Evolutionary conservation across 2,888 invertebrate species (phyloP).

Genomic region (Cheilosia scutellata): DNA sequence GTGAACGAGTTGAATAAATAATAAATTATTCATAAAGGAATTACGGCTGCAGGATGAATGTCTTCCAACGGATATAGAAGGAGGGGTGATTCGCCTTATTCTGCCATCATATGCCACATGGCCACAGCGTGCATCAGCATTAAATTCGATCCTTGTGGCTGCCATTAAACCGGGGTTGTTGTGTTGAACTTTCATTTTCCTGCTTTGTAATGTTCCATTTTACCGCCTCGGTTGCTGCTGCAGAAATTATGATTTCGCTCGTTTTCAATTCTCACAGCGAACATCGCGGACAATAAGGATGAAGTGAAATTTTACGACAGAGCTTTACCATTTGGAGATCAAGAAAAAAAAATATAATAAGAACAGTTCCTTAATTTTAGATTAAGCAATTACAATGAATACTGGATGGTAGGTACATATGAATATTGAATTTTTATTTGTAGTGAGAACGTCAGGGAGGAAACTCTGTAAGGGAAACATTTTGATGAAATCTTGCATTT

Average conservation of each 20-base stretch:
- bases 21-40: constrained; percentile 75
- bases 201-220: constrained; percentile 53
- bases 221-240: constrained; percentile 44
- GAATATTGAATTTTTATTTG: constrained; percentile 52
- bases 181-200: constrained; percentile 51
- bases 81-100: constrained; percentile 39
- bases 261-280: constrained; percentile 50
- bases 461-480: no score
- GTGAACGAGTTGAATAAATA: constrained; percentile 73
- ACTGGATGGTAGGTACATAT: constrained; percentile 50
- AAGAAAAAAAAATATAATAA: background rate
- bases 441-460: no score
- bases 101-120: constrained; percentile 22
- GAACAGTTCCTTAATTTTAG: constrained; percentile 53
- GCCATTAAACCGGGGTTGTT: constrained; percentile 60
- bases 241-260: background rate
- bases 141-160: constrained; percentile 73
- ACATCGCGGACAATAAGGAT: constrained; percentile 60
- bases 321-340: constrained; percentile 16
- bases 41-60: constrained; percentile 73
- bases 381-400: constrained; percentile 68
- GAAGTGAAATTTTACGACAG: constrained; percentile 61
- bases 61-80: constrained; percentile 34
- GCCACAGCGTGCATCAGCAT: constrained; percentile 63
- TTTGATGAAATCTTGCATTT: no score